Conservation (phyloP, 2,797 vertebrate species). For the Sarcoramphus papa region DNA sequence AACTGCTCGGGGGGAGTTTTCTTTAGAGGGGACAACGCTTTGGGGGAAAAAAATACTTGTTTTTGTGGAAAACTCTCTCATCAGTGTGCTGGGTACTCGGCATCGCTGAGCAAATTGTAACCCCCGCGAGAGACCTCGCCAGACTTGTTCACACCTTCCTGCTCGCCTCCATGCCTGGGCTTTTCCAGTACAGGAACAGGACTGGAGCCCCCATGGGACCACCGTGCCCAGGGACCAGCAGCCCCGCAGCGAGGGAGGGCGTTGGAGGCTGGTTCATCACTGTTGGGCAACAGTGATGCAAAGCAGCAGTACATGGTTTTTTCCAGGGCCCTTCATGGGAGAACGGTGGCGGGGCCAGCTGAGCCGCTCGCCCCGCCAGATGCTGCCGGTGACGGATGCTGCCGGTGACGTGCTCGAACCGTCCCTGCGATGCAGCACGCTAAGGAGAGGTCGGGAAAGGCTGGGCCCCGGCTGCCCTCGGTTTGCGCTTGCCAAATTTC, state of each 20-base stretch:
- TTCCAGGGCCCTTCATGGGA: background rate
- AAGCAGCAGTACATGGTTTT: fast-evolving
- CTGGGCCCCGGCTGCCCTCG: background rate
- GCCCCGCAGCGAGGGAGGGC: fast-evolving
- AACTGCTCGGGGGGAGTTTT: background rate
- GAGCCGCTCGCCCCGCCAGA: background rate
- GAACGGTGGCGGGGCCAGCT: background rate
- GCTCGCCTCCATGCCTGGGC: background rate
- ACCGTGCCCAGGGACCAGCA: background rate
- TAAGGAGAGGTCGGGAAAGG: background rate
- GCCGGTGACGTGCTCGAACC: background rate
- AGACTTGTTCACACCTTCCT: background rate
- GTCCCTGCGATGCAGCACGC: fast-evolving
- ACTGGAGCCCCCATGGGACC: background rate
- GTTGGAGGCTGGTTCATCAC: background rate
- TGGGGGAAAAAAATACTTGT: fast-evolving
- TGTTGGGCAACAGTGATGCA: background rate
- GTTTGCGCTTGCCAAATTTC: background rate
- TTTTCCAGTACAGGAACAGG: fast-evolving
- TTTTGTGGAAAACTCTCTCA: background rate
- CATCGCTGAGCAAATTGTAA: background rate
- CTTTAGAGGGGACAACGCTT: background rate
- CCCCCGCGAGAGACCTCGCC: fast-evolving
- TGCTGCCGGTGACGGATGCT: background rate
- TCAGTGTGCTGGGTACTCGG: fast-evolving